Evolutionary conservation across 2,888 invertebrate species (phyloP), one percentile per base, ranked within the genome.

Genomic region (Carabus problematicus): DNA sequence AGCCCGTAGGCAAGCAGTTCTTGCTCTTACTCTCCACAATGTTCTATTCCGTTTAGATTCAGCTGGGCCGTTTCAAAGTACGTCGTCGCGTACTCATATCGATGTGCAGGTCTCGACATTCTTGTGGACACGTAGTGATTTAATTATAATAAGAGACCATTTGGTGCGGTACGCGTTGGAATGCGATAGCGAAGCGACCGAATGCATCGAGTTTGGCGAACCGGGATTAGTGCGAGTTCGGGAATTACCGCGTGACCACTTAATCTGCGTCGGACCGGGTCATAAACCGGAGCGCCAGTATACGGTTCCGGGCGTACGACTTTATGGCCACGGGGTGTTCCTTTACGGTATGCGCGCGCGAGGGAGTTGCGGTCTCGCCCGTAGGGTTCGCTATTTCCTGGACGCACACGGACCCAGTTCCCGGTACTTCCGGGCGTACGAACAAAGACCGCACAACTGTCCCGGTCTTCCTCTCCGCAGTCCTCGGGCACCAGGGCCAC

Each of bases 221-320:
- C 18, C 52, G 71, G 74, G 75, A 79, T 79, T 79, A 78, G 78
- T 75, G 79, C 16, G 52, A 79, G 77, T 79, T 79, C 77, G 75
- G 76, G 76, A 78, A 78, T 77, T 77, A 77, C 79, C 79, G 78
- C 79, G 78, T 79, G 78, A 79, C 79, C 79, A 77, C 79, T 79
- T 79, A 80, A 80, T 80, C 79, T 79, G 77, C 73, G 75, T 78
- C 78, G 79, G 80, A 79, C 79, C 77, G 78, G 78, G 52, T 78
- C 79, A 77, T 80, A 80, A 80, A 80, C 77, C 78, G 77, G 76
- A 74, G 76, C 75, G 76, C 47, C n/a, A 14, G 16, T 47, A 14
- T 47, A 12, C 47, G 8, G 47, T 9, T 14, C 47, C 47, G 47
- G 12, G 1, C 9, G 3, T 7, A 16, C 6, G 7, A 7, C 47